These are phyloP conservation scores for Lathronympha strigana DNA, from an alignment of 2,888 invertebrate species.

Conservation along the genomic window DNA sequence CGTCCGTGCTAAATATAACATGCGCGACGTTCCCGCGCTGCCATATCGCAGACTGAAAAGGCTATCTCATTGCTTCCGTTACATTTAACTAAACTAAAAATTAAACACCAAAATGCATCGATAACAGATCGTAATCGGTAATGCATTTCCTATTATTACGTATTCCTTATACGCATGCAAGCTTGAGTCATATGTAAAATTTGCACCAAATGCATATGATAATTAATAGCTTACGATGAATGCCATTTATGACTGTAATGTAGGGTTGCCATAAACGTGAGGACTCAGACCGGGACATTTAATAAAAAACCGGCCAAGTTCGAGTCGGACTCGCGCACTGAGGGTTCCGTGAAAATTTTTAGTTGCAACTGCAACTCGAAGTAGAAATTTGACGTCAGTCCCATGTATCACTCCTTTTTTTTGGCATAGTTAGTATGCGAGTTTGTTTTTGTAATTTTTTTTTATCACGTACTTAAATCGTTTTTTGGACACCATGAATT, in stretches of 20 bases:
- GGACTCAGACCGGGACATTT: too few relatives aligned
- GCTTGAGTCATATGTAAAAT: constrained; percentile 49
- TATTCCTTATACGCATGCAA: constrained; percentile 9
- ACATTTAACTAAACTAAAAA: constrained; percentile 44
- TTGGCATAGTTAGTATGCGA: too few relatives aligned
- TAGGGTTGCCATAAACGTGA: too few relatives aligned
- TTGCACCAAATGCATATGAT: constrained; percentile 49
- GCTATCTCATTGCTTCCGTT: constrained; percentile 57
- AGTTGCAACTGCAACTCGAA: too few relatives aligned
- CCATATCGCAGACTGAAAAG: constrained; percentile 48
- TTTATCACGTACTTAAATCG: too few relatives aligned
- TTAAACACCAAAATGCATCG: not conserved
- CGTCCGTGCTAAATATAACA: constrained; percentile 71
- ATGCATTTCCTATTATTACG: constrained; percentile 21
- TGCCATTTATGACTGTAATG: constrained; percentile 59
- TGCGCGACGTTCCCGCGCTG: constrained; percentile 66
- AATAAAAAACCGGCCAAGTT: too few relatives aligned
- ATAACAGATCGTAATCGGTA: constrained; percentile 14
- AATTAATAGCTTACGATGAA: constrained; percentile 49
- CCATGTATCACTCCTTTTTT: too few relatives aligned
- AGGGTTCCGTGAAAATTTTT: too few relatives aligned
- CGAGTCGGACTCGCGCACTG: too few relatives aligned
- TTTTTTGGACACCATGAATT: too few relatives aligned
- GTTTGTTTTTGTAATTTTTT: too few relatives aligned
- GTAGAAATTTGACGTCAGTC: too few relatives aligned